Evolutionary conservation across 2,797 vertebrate genomes (phyloP).

Genomic region (Ataeniobius toweri): DNA sequence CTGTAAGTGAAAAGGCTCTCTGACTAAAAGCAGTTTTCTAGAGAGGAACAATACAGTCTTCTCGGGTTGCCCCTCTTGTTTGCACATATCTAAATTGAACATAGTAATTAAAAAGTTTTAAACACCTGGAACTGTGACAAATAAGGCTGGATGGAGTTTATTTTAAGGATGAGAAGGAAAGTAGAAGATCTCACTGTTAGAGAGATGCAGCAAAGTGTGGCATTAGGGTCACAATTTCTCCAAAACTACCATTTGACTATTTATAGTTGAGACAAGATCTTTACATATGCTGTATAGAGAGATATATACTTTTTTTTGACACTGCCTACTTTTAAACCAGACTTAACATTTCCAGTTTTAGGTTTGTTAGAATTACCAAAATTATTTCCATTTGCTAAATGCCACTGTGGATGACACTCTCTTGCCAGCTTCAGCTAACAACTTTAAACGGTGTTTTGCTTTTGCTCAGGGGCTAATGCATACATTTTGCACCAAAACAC

Average conservation of each 20-base stretch:
- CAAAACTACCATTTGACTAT: background rate
- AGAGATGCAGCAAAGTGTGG: background rate
- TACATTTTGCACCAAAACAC: too few species aligned
- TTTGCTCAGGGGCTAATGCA: too few species aligned
- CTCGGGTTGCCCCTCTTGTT: background rate
- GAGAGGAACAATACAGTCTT: slow-evolving; percentile 1
- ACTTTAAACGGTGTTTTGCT: too few species aligned
- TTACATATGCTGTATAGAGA: background rate
- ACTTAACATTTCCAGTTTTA: background rate
- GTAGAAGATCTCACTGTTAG: too few species aligned
- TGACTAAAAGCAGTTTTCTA: too few species aligned
- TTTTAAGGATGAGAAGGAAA: too few species aligned
- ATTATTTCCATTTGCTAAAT: background rate
- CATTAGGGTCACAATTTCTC: background rate
- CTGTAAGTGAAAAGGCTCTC: background rate
- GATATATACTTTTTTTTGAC: background rate
- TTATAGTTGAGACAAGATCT: background rate
- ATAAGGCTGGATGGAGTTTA: too few species aligned
- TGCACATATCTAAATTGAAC: background rate
- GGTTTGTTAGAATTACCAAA: background rate
- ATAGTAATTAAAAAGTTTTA: background rate
- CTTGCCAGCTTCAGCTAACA: too few species aligned
- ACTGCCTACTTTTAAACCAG: background rate
- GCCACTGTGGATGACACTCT: background rate
- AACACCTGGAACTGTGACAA: background rate